Evolutionary conservation across 2,888 invertebrate genomes (phyloP).

Genomic region (Euclidia mi): DNA sequence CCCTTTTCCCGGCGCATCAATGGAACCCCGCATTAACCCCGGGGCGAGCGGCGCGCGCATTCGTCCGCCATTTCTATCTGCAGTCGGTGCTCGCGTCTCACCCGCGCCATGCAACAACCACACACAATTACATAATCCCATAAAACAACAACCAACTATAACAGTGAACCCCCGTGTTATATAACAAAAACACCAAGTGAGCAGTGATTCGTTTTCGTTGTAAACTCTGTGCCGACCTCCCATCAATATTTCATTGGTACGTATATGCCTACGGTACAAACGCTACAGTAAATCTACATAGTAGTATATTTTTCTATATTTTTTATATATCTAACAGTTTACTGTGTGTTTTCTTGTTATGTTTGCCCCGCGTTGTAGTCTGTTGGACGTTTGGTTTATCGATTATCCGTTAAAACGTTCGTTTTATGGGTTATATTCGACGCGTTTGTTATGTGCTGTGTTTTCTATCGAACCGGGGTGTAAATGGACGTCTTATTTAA

Average conservation of each 20-base stretch:
- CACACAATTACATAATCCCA: conserved; percentile 75
- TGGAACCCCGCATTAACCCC: conserved; percentile 61
- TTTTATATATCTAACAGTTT: conserved; percentile 8
- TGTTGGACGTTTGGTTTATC: conserved; percentile 45
- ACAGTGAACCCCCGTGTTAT: conserved; percentile 40
- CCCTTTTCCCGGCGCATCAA: conserved; percentile 38
- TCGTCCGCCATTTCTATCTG: conserved; percentile 84
- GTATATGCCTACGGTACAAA: conserved; percentile 34
- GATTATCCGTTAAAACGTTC: conserved; percentile 42
- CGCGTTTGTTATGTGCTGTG: conserved; percentile 12
- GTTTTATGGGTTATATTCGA: conserved; percentile 41
- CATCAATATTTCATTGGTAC: conserved; percentile 41
- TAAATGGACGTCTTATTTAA: background rate
- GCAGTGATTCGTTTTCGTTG: conserved; percentile 18
- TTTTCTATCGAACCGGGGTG: background rate
- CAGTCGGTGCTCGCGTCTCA: conserved; percentile 79
- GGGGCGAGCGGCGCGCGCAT: conserved; percentile 88
- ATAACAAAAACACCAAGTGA: conserved; percentile 19
- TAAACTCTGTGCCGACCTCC: conserved; percentile 28
- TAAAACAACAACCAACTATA: conserved; percentile 54
- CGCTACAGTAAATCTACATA: conserved; percentile 33
- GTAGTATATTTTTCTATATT: conserved; percentile 21
- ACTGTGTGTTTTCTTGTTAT: conserved; percentile 11
- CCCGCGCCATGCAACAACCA: conserved; percentile 79
- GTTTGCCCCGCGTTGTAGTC: conserved; percentile 20